These are phyloP conservation scores for Phycodurus eques DNA, from an alignment of 2,113 vertebrate species.

Conservation along the genomic window DNA sequence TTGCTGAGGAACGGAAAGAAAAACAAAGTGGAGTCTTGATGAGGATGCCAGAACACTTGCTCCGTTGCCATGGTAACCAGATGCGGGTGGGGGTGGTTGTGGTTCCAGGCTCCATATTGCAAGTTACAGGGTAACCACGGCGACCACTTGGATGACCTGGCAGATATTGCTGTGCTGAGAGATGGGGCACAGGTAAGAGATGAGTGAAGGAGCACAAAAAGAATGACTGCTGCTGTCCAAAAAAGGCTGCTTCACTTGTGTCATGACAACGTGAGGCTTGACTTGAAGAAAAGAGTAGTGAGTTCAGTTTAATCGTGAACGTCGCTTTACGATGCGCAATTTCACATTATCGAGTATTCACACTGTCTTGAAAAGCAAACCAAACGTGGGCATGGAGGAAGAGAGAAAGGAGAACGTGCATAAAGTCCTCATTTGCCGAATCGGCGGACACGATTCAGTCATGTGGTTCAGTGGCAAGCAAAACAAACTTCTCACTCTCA, in stretches of 20 bases:
- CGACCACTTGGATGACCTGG: conserved; percentile 49
- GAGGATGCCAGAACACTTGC: conserved; percentile 31
- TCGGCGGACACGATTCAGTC: too few species aligned
- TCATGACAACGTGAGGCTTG: too few species aligned
- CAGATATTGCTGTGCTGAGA: conserved; percentile 35
- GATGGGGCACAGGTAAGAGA: conserved; percentile 6
- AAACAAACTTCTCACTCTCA: too few species aligned
- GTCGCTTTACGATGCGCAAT: too few species aligned
- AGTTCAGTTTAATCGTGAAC: too few species aligned
- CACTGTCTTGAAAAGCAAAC: too few species aligned
- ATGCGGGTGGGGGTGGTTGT: conserved; percentile 8
- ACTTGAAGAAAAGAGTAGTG: too few species aligned
- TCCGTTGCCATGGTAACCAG: conserved; percentile 60
- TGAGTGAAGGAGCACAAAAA: neutral
- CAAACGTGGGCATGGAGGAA: too few species aligned
- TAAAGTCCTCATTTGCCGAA: too few species aligned
- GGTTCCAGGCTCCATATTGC: conserved; percentile 22
- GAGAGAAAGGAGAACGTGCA: too few species aligned
- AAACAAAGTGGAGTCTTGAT: conserved; percentile 9
- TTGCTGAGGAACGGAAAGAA: conserved; percentile 1
- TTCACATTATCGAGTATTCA: too few species aligned
- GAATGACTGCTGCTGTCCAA: neutral
- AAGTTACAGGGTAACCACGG: conserved; percentile 50
- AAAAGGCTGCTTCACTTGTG: neutral
- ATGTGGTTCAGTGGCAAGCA: too few species aligned